These are phyloP conservation scores for Flexamia atlantica DNA, from an alignment of 2,888 invertebrate genomes.

Conservation along the genomic window DNA sequence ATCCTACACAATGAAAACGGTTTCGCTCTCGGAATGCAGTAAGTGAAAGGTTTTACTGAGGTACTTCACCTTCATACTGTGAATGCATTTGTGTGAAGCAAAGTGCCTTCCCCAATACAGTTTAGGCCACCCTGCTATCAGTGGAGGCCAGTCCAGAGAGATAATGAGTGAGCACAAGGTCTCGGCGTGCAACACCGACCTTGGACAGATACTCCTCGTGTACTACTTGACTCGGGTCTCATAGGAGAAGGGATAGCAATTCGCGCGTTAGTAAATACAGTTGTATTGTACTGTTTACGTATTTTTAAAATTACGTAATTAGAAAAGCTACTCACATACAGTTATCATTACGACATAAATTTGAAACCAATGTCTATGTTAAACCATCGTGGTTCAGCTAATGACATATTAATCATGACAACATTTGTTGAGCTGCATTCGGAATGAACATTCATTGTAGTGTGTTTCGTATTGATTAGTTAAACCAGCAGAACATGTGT, in stretches of 20 bases:
- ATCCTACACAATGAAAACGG: too few relatives aligned
- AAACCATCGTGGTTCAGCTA: background rate
- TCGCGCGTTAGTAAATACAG: too few relatives aligned
- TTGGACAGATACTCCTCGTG: background rate
- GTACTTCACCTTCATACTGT: too few relatives aligned
- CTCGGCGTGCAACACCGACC: background rate
- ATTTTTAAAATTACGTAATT: too few relatives aligned
- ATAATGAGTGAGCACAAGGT: background rate
- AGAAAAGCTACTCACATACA: too few relatives aligned
- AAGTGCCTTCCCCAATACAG: slow-evolving; percentile 4
- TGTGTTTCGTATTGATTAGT: background rate
- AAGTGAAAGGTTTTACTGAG: too few relatives aligned
- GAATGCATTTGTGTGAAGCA: background rate
- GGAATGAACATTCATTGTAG: background rate
- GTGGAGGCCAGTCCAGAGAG: background rate
- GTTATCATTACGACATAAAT: background rate
- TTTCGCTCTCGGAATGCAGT: too few relatives aligned
- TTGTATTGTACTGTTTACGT: too few relatives aligned
- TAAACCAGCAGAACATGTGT: too few relatives aligned
- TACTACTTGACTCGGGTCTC: background rate
- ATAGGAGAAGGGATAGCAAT: background rate
- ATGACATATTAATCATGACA: background rate
- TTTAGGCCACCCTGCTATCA: background rate
- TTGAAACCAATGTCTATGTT: background rate
- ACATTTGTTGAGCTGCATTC: background rate